Base-by-base conservation (phyloP, 2,797 vertebrate species). In the Australoheros facetus region DNA sequence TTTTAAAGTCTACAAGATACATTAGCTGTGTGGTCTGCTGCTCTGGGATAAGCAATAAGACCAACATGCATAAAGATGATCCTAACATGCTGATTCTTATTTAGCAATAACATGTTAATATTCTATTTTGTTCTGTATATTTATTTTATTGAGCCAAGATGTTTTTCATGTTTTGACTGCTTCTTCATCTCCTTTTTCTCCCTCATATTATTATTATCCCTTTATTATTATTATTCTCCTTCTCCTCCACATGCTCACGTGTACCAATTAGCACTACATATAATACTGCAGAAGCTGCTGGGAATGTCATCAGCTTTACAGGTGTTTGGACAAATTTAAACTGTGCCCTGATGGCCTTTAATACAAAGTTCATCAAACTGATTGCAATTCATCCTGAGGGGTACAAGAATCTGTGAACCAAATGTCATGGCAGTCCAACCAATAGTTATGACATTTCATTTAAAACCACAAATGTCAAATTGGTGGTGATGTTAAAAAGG, bases 301-400 rank as follows among this genome's bases (percentile, higher is more conserved):
- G 17, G 39, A 70, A 45, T 70, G 19, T 57, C 64, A 51, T 57
- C 16, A 66, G 16, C 62, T 56, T 30, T 30, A 3, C 51, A 56
- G 59, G 59, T 76, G 53, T 77, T 69, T 69, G 21, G 26, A 56
- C 37, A 17, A 69, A 56, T 66, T 66, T 56, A 55, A 62, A 54
- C 9, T 26, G 19, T 57, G 32, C 32, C 19, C 23, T 28, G 14
- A 56, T 48, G 28, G 70, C 39, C 39, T 42, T 45, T 30, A 45
- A 42, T 57, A 45, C 26, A 77, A 70, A 57, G 14, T 57, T 73
- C 55, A 73, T 73, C 71, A 57, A 59, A 73, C 54, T 42, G 55
- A 30, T 30, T 73, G 58, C 11, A 58, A 73, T 30, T 73, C 56
- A 48, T 73, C 39, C 9, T 30, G 56, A 32, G 19, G 23, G 55